Base-by-base conservation (phyloP, 2,888 invertebrate genomes). In the Eristalis intricaria region DNA sequence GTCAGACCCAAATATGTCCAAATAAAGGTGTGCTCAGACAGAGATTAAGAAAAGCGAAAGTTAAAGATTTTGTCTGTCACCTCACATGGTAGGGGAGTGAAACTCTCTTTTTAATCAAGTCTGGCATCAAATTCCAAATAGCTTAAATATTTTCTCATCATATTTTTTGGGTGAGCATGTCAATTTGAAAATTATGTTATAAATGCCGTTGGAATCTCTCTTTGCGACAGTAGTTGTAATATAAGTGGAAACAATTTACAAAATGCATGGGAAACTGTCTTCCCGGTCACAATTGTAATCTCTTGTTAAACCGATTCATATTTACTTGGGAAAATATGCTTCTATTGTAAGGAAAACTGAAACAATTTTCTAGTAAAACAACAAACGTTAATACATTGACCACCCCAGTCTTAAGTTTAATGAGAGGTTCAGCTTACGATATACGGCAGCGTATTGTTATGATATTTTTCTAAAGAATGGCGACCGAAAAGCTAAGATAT, bases 41-140 rank as follows among this genome's bases (percentile, higher is more conserved):
- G 40, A 35, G 35, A 38, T 40, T 63, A 78, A 64, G 29, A 78
- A 78, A 78, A 78, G 56, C 78, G 78, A 78, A 78, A 78, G 78
- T 70, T 40, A 69, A 60, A 60, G 23, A 69, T 63, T 63, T 61
- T 69, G 56, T 64, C 19, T 56, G 38, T 60, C 60, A 60, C 4
- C 50, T 50, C 50, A 19, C 19, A 38, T 38, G 50, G 50, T 19
- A 19, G 50, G 50, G 50, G 50, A 50, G 78, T 64, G 78, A 78
- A 78, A 78, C 64, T 70, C 26, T 64, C 60, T 76, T 61, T 43
- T 78, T 65, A 78, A 78, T 70, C 64, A 70, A 38, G 22, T 29
- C 63, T 64, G 78, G 63, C 78, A 78, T 64, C 56, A 43, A 70
- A 78, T 78, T 78, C 78, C 69, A 58, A 58, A 78, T 70, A 64